Conservation (phyloP, 2,888 invertebrate genomes). For the Laspeyria flexula region DNA sequence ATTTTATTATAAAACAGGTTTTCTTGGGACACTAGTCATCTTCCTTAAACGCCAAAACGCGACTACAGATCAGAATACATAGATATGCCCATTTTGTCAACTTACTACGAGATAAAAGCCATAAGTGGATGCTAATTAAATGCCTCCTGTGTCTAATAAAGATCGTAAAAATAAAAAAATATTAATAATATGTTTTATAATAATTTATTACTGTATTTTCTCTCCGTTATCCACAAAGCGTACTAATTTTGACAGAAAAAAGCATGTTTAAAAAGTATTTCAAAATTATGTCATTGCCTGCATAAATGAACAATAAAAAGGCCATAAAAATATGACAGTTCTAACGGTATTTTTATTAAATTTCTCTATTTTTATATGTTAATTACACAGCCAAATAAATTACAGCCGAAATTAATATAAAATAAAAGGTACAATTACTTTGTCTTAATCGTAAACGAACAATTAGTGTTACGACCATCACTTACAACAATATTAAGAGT, state of each 20-base stretch:
- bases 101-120: too few species aligned
- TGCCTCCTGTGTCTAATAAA: too few species aligned
- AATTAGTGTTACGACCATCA: constrained; percentile 9
- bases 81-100: too few species aligned
- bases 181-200: too few species aligned
- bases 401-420: background rate
- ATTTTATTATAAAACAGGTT: too few species aligned
- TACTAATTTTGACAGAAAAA: background rate
- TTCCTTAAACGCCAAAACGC: too few species aligned
- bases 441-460: constrained; percentile 15
- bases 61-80: too few species aligned
- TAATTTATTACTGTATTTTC: too few species aligned
- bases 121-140: too few species aligned
- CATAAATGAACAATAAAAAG: constrained; percentile 6
- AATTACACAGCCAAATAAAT: background rate
- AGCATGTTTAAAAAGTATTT: background rate
- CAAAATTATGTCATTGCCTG: background rate
- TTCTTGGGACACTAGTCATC: too few species aligned
- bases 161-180: too few species aligned
- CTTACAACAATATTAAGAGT: background rate
- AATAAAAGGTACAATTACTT: background rate
- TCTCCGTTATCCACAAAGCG: background rate
- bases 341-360: constrained; percentile 20
- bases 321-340: constrained; percentile 16
- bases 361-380: constrained; percentile 16